Evolutionary conservation across 2,888 invertebrate genomes (phyloP), one percentile per base, ranked within the genome.

Genomic region (Orchestes rusci): DNA sequence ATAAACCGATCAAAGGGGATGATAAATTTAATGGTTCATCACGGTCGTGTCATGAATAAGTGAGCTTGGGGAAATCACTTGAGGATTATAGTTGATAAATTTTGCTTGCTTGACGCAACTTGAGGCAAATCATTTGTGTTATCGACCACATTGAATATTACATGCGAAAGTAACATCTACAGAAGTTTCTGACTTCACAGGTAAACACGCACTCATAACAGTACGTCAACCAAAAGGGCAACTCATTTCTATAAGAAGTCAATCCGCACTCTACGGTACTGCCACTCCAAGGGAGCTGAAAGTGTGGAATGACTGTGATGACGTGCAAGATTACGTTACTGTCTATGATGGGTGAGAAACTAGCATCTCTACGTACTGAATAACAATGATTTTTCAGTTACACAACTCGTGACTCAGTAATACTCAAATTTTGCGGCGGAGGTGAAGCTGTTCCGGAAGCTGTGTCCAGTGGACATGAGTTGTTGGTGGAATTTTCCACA

Each of bases 341-440:
- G 81, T 89, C 39, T 90, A 89, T 68, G 89, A 90, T 62, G 89
- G 89, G 52, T 52, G 43, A 42, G 10, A 23, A 23, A 7, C 10
- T 23, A 7, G n/a, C n/a, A n/a, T n/a, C 23, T 23, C 10, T 23
- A 7, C 10, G 7, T 23, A 7, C 23, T 10, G 10, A 10, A 23
- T 7, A 23, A 23, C 23, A 23, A 7, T 5, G 5, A 33, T 37
- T 27, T 50, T 52, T 19, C 34, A 52, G 52, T 16, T 88, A 89
- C 64, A 89, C 89, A 55, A 89, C 88, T 29, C 74, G 88, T 59
- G 89, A 90, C 68, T 88, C 91, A 15, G 81, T 90, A 53, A 80
- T 92, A 59, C 71, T 91, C 56, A 87, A 88, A 70, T 92, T 92
- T 70, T 92, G 92, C 62, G 89, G 90, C 5, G 89, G 90, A 33